Conservation (phyloP, 2,888 invertebrate species). For the Caenorhabditis sp. region DNA sequence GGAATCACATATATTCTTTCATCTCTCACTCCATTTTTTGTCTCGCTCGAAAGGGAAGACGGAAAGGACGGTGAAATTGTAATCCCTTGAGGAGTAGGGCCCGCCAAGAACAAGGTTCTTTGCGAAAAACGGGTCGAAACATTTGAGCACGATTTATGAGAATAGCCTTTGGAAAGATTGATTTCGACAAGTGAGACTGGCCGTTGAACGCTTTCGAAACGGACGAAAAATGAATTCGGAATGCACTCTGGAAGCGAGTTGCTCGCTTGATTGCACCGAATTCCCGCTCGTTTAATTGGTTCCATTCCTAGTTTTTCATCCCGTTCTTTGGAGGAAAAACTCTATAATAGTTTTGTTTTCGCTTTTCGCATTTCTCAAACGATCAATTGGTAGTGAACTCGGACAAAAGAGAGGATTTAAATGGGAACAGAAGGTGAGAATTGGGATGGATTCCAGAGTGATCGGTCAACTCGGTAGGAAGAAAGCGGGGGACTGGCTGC, state of each 20-base stretch:
- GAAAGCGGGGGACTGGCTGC: conserved; percentile 2
- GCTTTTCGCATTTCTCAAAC: not conserved
- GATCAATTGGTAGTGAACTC: no score
- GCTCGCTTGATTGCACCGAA: conserved; percentile 28
- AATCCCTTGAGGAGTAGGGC: conserved; percentile 35
- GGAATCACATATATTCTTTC: conserved; percentile 40
- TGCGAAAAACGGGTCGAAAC: conserved; percentile 30
- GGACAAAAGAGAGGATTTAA: not conserved
- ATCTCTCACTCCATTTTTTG: conserved; percentile 35
- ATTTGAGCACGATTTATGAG: conserved; percentile 44
- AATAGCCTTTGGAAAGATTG: conserved; percentile 31
- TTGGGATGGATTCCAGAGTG: no score
- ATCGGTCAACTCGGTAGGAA: conserved; percentile 17
- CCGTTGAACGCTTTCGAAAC: not conserved
- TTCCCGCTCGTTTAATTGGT: conserved; percentile 36
- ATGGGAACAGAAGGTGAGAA: not conserved
- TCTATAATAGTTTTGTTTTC: not conserved
- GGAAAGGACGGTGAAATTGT: conserved; percentile 38
- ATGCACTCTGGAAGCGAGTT: conserved; percentile 17
- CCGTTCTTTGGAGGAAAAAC: not conserved
- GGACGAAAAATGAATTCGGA: conserved; percentile 9
- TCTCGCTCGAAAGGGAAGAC: not conserved
- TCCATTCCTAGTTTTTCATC: conserved; percentile 25
- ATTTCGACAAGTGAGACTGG: conserved; percentile 24
- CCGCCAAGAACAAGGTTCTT: conserved; percentile 38